phyloP scores from a whole-genome alignment of 2,797 vertebrate species.

The Coreius guichenoti region DNA sequence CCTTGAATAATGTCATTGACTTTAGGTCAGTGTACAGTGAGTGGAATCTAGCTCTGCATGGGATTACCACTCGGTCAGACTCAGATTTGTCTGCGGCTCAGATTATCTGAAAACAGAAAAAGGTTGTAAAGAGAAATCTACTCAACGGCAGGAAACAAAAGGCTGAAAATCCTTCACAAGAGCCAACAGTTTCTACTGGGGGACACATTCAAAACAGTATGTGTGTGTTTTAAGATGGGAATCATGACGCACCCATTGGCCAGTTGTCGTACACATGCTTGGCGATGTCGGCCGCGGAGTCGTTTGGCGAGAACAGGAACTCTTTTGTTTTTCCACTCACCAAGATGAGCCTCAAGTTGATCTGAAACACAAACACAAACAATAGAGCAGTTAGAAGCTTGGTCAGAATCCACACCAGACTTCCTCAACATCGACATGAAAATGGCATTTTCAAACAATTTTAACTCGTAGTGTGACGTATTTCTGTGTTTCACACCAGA shows the following conservation, averaged over 20 bases:
- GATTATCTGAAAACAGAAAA: slow-evolving; percentile 44
- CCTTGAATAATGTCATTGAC: slow-evolving; percentile 14
- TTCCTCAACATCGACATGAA: background rate
- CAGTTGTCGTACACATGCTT: slow-evolving; percentile 98
- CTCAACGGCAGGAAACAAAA: background rate
- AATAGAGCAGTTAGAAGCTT: slow-evolving; percentile 5
- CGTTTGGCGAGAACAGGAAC: slow-evolving; percentile 95
- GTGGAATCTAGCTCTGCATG: slow-evolving; percentile 19
- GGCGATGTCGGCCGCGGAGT: slow-evolving; percentile 95
- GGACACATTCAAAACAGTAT: background rate
- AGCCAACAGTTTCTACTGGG: background rate
- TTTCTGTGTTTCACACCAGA: background rate
- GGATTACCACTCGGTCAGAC: slow-evolving; percentile 39
- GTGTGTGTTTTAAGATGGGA: slow-evolving; percentile 8
- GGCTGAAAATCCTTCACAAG: background rate
- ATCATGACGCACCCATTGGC: slow-evolving; percentile 91
- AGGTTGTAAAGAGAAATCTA: slow-evolving; percentile 19
- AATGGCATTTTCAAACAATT: background rate
- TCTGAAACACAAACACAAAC: slow-evolving; percentile 78
- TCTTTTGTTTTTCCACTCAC: slow-evolving; percentile 99
- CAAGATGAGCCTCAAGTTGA: slow-evolving; percentile 96
- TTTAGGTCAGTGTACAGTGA: slow-evolving; percentile 7
- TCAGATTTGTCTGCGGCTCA: slow-evolving; percentile 22
- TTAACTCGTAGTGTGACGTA: background rate
- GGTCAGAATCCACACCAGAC: background rate